phyloP scores from a whole-genome alignment of 2,113 vertebrate species.

The Ivindomyrus marchei region DNA sequence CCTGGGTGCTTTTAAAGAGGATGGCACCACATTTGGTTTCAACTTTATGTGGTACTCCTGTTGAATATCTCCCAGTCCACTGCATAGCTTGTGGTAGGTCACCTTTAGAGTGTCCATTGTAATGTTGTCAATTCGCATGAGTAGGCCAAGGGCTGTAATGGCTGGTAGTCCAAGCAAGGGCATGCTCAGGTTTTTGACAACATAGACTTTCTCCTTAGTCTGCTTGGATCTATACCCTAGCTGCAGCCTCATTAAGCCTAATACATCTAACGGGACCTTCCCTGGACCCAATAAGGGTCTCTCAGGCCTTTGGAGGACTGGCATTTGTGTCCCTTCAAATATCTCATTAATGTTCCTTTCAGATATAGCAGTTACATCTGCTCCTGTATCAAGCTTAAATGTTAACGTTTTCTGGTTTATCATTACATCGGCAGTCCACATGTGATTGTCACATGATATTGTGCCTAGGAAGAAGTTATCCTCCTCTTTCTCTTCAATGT shows the following conservation, averaged over 20 bases:
- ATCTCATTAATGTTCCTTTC: not conserved
- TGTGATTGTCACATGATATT: too few relatives aligned
- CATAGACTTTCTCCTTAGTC: not conserved
- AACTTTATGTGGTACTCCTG: constrained; percentile 24
- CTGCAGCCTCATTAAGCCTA: not conserved
- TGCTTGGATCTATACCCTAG: not conserved
- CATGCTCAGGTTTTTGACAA: not conserved
- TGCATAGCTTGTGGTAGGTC: constrained; percentile 26
- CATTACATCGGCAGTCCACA: too few relatives aligned
- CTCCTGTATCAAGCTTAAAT: too few relatives aligned
- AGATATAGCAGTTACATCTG: not conserved
- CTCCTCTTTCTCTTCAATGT: not conserved
- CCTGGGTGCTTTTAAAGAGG: constrained; percentile 12
- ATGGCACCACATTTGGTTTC: constrained; percentile 14
- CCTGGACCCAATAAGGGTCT: not conserved
- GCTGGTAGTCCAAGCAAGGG: not conserved
- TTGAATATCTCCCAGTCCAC: constrained; percentile 17
- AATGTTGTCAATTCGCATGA: constrained; percentile 11
- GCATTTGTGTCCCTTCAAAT: not conserved
- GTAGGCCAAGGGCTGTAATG: not conserved
- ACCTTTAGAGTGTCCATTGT: not conserved
- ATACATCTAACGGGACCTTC: not conserved
- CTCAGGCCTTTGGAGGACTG: not conserved
- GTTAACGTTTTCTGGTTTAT: too few relatives aligned
- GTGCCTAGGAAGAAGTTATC: not conserved